Conservation (phyloP, 2,113 vertebrate species). For the Paradisaea rubra region DNA sequence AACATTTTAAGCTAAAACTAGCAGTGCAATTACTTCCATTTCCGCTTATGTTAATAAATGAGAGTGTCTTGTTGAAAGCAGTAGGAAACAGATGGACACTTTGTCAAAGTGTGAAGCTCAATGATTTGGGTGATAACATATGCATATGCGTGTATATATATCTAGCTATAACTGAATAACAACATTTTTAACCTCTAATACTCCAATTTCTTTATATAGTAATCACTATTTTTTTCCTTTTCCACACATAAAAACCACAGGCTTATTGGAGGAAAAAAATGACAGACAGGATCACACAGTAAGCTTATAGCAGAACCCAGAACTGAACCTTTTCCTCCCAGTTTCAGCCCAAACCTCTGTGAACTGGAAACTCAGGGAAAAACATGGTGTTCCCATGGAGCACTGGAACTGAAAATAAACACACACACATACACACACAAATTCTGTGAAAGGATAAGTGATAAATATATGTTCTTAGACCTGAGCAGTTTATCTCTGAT, state of each 20-base stretch:
- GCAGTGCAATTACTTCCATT: background rate
- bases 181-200: constrained; percentile 17
- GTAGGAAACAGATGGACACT: background rate
- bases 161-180: background rate
- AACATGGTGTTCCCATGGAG: background rate
- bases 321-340: background rate
- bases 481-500: background rate
- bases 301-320: background rate
- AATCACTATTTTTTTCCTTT: background rate
- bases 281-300: background rate
- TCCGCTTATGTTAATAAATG: background rate
- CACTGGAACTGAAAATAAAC: background rate
- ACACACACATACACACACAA: background rate
- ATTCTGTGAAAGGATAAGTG: background rate
- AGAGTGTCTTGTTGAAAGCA: background rate
- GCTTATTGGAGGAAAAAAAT: background rate
- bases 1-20: background rate
- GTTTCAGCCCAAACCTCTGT: background rate
- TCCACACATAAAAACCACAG: background rate
- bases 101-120: background rate
- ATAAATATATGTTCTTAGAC: background rate
- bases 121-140: background rate
- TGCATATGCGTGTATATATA: background rate
- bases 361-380: background rate
- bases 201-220: background rate